Evolutionary conservation across 2,888 invertebrate genomes (phyloP), one percentile per base, ranked within the genome.

Genomic region (Camptogramma bilineatum): DNA sequence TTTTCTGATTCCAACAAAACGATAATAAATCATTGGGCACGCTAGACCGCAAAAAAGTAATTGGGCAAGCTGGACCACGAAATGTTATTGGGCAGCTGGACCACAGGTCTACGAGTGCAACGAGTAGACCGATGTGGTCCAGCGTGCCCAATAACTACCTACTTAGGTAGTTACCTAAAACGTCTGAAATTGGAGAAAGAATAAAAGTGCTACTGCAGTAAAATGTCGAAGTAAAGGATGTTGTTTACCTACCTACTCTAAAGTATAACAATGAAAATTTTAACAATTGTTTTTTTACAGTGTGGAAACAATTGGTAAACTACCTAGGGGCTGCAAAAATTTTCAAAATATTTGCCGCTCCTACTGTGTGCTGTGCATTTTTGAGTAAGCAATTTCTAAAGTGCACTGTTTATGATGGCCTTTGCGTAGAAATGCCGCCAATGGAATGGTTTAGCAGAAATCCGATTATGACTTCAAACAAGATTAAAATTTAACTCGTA

Each of bases 401-500:
- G 34, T 31, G 21, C 28, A 28, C 5, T 13, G 9, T 57, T 53
- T 48, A 58, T 31, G 46, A 44, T 55, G 13, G 28, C 46, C 17
- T 63, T 55, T 64, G 52, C 55, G 46, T 8, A 28, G 17, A 46
- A 46, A 52, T 52, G 47, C 64, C 60, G 64, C 42, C 52, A 39
- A 19, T 7, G 18, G 19, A n/a, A 18, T 47, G 13, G 44, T 47
- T 47, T 60, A 59, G 64, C 56, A 61, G 24, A 54, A 48, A 44
- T 54, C 24, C 50, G 54, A 57, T 62, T 39, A 58, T 52, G 24
- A 60, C 21, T 59, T 59, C 64, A 52, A 61, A 61, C 51, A 44
- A 53, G 64, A 61, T 68, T 68, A 66, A 62, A 62, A 60, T 63
- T 48, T 46, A 52, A 64, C 56, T 58, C 53, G 46, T 39, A 19